Conservation (phyloP, 1,140 invertebrate species). For the Zaprionus davidi region DNA sequence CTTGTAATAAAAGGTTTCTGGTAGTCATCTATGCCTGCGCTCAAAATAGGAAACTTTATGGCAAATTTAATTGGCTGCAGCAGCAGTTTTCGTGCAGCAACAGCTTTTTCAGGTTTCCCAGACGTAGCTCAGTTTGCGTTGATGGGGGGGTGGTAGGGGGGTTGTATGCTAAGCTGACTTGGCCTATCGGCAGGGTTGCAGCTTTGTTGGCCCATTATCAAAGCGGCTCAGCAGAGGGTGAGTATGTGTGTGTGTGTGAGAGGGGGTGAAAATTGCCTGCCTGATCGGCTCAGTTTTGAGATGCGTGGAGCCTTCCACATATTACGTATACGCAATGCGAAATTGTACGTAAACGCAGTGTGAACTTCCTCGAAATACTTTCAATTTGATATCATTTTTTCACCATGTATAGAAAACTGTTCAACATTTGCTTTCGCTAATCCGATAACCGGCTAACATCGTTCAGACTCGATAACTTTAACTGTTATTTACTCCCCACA, state of each 20-base stretch:
- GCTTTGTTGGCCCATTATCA: slow-evolving; percentile 38
- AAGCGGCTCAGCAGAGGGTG: slow-evolving; percentile 21
- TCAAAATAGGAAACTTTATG: slow-evolving; percentile 51
- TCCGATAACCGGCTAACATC: slow-evolving; percentile 4
- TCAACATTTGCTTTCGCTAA: slow-evolving; percentile 2
- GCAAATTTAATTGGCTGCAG: slow-evolving; percentile 64
- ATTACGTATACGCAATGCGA: slow-evolving; percentile 51
- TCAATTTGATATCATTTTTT: neutral
- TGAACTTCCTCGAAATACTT: neutral
- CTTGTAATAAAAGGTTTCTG: neutral
- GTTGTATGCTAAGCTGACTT: neutral
- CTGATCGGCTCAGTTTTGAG: slow-evolving; percentile 53
- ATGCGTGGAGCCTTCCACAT: slow-evolving; percentile 5
- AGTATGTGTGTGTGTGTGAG: neutral
- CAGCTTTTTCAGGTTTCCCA: neutral
- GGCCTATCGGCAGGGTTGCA: slow-evolving; percentile 3
- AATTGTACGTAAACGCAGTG: slow-evolving; percentile 46
- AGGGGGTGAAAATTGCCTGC: slow-evolving; percentile 28
- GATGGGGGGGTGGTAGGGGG: no score
- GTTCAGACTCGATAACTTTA: slow-evolving; percentile 4
- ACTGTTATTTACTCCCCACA: slow-evolving; percentile 3
- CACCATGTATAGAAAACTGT: neutral
- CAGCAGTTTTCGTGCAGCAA: slow-evolving; percentile 19
- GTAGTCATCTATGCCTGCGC: neutral
- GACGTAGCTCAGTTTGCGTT: neutral